phyloP scores from a whole-genome alignment of 2,888 invertebrate genomes.

The Nemurella pictetii region DNA sequence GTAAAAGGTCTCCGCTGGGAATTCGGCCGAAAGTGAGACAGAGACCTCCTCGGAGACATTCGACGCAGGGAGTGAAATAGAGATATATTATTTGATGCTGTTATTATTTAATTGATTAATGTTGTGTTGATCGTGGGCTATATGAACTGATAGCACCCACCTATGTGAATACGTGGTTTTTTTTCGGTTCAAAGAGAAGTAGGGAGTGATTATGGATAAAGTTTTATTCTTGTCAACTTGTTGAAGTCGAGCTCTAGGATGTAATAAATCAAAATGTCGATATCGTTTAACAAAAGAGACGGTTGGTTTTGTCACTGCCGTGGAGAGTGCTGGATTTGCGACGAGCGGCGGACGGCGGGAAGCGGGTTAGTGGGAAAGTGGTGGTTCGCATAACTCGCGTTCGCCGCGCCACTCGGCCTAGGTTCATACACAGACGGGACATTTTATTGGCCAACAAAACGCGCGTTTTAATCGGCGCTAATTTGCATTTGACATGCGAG shows the following conservation, averaged over 20 bases:
- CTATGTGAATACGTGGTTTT: too few species aligned
- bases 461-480: neutral
- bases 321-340: neutral
- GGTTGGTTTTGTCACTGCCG: neutral
- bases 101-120: neutral
- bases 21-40: constrained; percentile 2
- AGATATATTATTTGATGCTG: constrained; percentile 12
- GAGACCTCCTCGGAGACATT: neutral
- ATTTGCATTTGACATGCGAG: neutral
- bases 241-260: neutral
- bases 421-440: neutral
- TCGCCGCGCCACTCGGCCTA: neutral
- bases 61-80: constrained; percentile 2
- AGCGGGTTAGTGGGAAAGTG: too few species aligned
- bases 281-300: neutral
- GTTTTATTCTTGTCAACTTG: neutral
- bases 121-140: neutral
- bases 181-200: too few species aligned
- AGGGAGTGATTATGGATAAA: neutral
- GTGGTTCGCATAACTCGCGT: neutral
- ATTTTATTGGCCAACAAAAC: neutral
- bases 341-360: too few species aligned
- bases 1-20: neutral
- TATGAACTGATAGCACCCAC: neutral
- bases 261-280: neutral